phyloP scores from a whole-genome alignment of 2,797 vertebrate species.

The Ctenopoma kingsleyae region DNA sequence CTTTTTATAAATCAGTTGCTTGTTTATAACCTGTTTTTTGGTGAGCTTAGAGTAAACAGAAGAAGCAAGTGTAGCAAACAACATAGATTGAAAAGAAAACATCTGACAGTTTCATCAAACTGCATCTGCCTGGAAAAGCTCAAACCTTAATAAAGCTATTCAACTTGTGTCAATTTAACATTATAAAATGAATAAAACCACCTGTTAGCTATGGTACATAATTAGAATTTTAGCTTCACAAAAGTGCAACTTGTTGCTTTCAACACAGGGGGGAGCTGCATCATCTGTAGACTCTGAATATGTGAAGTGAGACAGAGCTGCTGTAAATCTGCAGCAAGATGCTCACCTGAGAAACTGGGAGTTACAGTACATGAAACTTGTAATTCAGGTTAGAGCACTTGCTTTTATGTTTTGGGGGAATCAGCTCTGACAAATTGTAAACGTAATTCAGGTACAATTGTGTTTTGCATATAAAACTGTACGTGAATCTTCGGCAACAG shows the following conservation, averaged over 20 bases:
- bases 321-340: slow-evolving; percentile 23
- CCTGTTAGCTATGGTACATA: neutral
- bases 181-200: neutral
- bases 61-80: neutral
- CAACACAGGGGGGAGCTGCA: slow-evolving; percentile 62
- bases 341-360: slow-evolving; percentile 3
- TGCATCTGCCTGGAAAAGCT: neutral
- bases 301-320: slow-evolving; percentile 5
- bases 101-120: neutral
- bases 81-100: neutral
- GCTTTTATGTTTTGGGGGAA: neutral
- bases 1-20: neutral
- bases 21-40: neutral
- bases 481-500: neutral
- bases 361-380: neutral
- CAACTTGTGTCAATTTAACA: neutral
- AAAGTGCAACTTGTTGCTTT: slow-evolving; percentile 7
- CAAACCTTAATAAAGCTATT: neutral
- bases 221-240: slow-evolving; percentile 4
- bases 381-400: no score
- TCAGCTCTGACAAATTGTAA: neutral
- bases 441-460: neutral
- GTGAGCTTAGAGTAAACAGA: neutral
- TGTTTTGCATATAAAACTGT: slow-evolving; percentile 4
- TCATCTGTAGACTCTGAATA: slow-evolving; percentile 32